Evolutionary conservation across 1,140 invertebrate genomes (phyloP).

Genomic region (Drosophila navojoa): DNA sequence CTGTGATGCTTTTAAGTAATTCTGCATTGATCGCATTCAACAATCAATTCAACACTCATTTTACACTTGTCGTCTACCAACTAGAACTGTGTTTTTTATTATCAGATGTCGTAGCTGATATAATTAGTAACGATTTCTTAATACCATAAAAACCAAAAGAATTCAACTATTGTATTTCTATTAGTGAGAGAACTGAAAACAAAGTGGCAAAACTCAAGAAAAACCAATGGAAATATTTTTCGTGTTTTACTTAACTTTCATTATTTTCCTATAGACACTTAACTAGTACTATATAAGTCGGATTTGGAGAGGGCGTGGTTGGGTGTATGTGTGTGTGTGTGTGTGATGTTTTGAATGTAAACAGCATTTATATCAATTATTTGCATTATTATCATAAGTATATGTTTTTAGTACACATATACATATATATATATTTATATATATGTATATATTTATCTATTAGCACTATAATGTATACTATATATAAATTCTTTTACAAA

Average conservation of each 20-base stretch:
- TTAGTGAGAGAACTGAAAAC: slow-evolving; percentile 6
- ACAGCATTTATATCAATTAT: slow-evolving; percentile 63
- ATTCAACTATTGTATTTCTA: slow-evolving; percentile 8
- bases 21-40: slow-evolving; percentile 62
- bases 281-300: slow-evolving; percentile 14
- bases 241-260: not conserved
- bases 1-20: slow-evolving; percentile 19
- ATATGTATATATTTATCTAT: slow-evolving; percentile 43
- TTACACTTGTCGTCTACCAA: slow-evolving; percentile 69
- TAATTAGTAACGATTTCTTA: slow-evolving; percentile 58
- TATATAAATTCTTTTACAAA: slow-evolving; percentile 80
- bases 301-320: slow-evolving; percentile 5
- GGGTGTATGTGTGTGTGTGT: slow-evolving; percentile 6
- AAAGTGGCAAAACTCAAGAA: not conserved
- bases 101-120: slow-evolving; percentile 84
- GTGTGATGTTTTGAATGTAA: slow-evolving; percentile 34
- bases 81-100: slow-evolving; percentile 78
- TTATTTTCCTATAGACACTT: slow-evolving; percentile 11
- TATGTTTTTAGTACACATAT: slow-evolving; percentile 39
- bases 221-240: not conserved
- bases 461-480: slow-evolving; percentile 47
- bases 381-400: slow-evolving; percentile 58
- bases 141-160: slow-evolving; percentile 9
- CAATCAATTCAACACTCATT: slow-evolving; percentile 76
- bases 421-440: slow-evolving; percentile 45